Conservation (phyloP, 2,113 vertebrate species). For the Calidris pugnax region DNA sequence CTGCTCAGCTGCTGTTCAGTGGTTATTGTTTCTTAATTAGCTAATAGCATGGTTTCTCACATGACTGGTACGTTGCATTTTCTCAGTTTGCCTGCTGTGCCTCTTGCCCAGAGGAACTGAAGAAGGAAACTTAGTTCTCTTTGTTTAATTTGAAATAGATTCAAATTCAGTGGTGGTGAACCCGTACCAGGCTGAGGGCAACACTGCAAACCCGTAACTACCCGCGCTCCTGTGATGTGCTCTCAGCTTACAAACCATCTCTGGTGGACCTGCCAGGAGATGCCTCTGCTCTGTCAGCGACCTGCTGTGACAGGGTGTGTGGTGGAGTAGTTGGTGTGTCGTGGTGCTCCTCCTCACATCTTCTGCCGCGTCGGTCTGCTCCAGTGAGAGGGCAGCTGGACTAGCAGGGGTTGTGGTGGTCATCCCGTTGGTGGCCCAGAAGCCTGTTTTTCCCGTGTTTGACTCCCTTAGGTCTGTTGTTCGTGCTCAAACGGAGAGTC, state of each 20-base stretch:
- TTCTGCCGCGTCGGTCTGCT: neutral
- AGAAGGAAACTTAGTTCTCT: conserved; percentile 3
- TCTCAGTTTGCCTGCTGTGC: conserved; percentile 52
- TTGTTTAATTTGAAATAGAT: conserved; percentile 11
- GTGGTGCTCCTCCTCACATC: neutral
- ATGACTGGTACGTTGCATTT: neutral
- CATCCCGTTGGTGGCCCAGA: neutral
- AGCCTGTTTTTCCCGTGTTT: neutral
- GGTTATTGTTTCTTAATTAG: neutral
- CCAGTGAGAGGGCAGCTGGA: neutral
- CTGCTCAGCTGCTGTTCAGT: neutral
- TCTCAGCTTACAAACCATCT: neutral
- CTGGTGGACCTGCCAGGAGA: neutral
- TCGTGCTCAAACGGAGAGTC: accelerated
- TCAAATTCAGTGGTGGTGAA: neutral
- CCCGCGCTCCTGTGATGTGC: neutral
- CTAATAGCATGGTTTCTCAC: neutral
- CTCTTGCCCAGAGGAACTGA: conserved; percentile 55
- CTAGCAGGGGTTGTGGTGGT: neutral
- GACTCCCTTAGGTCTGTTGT: neutral
- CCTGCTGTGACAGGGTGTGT: neutral
- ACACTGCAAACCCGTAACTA: neutral
- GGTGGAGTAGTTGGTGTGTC: neutral
- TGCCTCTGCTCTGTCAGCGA: neutral
- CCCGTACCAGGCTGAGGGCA: neutral